These are phyloP conservation scores for Bradysia coprophila DNA, from an alignment of 1,140 invertebrate genomes.

Conservation along the genomic window DNA sequence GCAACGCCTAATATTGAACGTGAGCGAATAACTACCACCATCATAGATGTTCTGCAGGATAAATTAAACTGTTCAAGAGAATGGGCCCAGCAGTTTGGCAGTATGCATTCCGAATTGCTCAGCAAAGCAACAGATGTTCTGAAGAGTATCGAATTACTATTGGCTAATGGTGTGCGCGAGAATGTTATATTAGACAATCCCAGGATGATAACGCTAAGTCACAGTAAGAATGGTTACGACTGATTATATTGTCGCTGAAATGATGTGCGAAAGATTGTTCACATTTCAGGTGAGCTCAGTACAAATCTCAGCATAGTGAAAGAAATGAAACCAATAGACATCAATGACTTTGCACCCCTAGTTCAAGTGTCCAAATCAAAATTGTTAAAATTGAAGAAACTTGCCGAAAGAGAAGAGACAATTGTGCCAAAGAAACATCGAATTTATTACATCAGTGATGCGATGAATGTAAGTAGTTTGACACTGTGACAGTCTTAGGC, in stretches of 20 bases:
- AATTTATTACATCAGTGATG: conserved; percentile 19
- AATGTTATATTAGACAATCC: neutral
- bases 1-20: too few relatives aligned
- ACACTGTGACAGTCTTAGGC: neutral
- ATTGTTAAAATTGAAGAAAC: conserved; percentile 11
- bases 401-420: conserved; percentile 8
- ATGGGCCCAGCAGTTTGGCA: too few relatives aligned
- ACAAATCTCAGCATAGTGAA: too few relatives aligned
- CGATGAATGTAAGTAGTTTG: conserved; percentile 7
- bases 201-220: neutral
- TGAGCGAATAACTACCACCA: too few relatives aligned
- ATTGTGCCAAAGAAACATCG: conserved; percentile 12
- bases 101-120: too few relatives aligned
- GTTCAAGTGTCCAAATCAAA: conserved; percentile 12
- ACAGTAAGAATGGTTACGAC: neutral
- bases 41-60: too few relatives aligned
- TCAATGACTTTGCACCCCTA: conserved; percentile 20
- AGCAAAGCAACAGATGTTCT: too few relatives aligned
- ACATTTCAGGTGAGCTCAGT: neutral
- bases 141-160: too few relatives aligned
- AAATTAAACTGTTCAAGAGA: too few relatives aligned
- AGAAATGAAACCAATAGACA: conserved; percentile 12
- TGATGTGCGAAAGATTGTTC: neutral
- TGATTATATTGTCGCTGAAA: neutral
- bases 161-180: too few relatives aligned